phyloP scores from a whole-genome alignment of 2,113 vertebrate genomes.

The Mastomys natalensis region DNA sequence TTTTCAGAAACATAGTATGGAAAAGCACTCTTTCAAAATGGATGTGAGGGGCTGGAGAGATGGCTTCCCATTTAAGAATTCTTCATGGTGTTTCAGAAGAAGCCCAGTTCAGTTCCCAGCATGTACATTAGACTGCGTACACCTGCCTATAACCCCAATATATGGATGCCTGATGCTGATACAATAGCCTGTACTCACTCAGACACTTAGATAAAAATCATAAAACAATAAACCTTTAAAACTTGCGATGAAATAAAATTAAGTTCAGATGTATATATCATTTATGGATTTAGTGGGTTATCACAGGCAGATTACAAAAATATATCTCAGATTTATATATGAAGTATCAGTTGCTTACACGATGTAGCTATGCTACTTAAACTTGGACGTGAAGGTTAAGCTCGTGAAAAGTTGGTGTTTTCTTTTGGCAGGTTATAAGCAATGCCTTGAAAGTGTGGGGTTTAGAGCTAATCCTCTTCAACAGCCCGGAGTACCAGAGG shows the following conservation, averaged over 20 bases:
- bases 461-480: conserved; percentile 98
- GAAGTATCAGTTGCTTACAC: conserved; percentile 55
- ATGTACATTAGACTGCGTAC: not conserved
- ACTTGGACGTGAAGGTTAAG: conserved; percentile 71
- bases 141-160: not conserved
- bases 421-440: conserved; percentile 95
- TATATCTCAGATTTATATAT: too few species aligned
- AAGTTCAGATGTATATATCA: conserved; percentile 11
- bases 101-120: too few species aligned
- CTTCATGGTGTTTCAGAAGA: not conserved
- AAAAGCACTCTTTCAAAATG: conserved; percentile 20
- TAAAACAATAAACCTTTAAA: not conserved
- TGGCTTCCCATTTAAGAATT: not conserved
- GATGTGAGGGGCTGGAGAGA: not conserved
- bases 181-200: not conserved
- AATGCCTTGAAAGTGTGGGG: conserved; percentile 99
- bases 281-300: conserved; percentile 40
- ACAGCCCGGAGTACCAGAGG: conserved; percentile 98
- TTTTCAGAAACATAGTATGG: conserved; percentile 45
- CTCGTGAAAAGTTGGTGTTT: conserved; percentile 81
- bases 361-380: conserved; percentile 66
- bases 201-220: not conserved
- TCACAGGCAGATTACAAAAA: too few species aligned
- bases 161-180: too few species aligned
- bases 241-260: not conserved